Conservation (phyloP, 1,140 invertebrate genomes). For the Dufourea novaeangliae region DNA sequence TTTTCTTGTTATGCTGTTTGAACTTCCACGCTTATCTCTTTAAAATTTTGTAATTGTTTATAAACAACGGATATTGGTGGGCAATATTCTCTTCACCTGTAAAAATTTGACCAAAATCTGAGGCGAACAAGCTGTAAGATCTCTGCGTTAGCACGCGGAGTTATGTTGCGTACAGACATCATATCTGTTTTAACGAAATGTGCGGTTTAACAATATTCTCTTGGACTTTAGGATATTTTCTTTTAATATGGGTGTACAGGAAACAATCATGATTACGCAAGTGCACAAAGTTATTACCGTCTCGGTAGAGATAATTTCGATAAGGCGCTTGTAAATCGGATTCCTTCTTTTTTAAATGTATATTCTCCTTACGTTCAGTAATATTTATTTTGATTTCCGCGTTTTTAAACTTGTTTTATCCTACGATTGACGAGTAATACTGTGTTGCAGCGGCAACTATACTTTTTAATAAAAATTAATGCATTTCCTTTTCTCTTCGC, state of each 20-base stretch:
- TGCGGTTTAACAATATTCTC: not conserved
- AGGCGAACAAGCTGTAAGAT: too few species aligned
- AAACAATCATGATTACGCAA: not conserved
- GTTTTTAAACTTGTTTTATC: not conserved
- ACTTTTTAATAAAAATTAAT: not conserved
- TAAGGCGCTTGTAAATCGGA: not conserved
- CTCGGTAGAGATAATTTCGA: not conserved
- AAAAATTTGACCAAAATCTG: too few species aligned
- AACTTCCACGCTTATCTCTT: too few species aligned
- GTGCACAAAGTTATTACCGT: too few species aligned
- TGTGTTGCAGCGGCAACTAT: not conserved
- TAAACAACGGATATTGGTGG: too few species aligned
- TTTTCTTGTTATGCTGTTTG: too few species aligned
- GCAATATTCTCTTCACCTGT: too few species aligned
- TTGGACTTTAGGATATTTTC: not conserved
- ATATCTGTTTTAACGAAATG: not conserved
- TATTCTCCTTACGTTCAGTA: not conserved
- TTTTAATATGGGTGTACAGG: not conserved
- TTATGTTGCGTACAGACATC: too few species aligned
- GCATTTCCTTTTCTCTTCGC: slow-evolving; percentile 16
- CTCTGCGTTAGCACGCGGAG: too few species aligned
- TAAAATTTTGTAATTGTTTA: too few species aligned
- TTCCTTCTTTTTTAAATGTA: too few species aligned
- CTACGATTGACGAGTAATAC: not conserved
- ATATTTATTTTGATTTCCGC: not conserved